phyloP scores from a whole-genome alignment of 2,888 invertebrate species.

The Pollenia griseotomentosa region DNA sequence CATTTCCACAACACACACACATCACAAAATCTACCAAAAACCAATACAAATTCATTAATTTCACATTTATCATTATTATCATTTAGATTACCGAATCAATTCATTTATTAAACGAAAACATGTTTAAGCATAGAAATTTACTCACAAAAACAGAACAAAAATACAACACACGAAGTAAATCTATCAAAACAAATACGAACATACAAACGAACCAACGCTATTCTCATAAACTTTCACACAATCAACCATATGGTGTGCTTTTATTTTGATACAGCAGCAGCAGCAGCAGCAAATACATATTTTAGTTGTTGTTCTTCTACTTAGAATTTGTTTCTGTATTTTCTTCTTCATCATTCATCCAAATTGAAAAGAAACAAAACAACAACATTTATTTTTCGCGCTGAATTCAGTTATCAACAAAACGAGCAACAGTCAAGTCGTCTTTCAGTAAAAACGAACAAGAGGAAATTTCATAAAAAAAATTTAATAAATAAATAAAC shows the following conservation, averaged over 20 bases:
- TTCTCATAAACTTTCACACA: conserved; percentile 4
- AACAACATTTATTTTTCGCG: conserved; percentile 75
- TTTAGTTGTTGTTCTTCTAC: conserved; percentile 33
- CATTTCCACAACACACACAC: too few relatives aligned
- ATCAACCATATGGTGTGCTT: conserved; percentile 20
- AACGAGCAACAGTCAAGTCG: conserved; percentile 78
- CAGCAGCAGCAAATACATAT: conserved; percentile 23
- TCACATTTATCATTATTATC: conserved; percentile 9
- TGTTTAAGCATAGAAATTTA: conserved; percentile 8
- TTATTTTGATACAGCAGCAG: conserved; percentile 37
- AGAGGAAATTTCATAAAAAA: conserved; percentile 2
- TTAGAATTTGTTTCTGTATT: conserved; percentile 6
- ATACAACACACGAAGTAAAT: background rate
- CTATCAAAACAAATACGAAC: conserved; percentile 47
- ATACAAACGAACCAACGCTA: background rate
- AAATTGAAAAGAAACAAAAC: conserved; percentile 60
- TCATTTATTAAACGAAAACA: background rate
- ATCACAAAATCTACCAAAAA: background rate
- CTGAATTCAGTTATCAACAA: conserved; percentile 80
- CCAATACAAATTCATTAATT: background rate
- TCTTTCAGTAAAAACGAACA: conserved; percentile 33
- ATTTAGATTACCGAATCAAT: conserved; percentile 4
- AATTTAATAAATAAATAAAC: conserved; percentile 22
- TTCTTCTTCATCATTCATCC: conserved; percentile 8
- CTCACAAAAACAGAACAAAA: background rate